phyloP scores from a whole-genome alignment of 1,140 invertebrate genomes.

The Ceratosolen solmsi region DNA sequence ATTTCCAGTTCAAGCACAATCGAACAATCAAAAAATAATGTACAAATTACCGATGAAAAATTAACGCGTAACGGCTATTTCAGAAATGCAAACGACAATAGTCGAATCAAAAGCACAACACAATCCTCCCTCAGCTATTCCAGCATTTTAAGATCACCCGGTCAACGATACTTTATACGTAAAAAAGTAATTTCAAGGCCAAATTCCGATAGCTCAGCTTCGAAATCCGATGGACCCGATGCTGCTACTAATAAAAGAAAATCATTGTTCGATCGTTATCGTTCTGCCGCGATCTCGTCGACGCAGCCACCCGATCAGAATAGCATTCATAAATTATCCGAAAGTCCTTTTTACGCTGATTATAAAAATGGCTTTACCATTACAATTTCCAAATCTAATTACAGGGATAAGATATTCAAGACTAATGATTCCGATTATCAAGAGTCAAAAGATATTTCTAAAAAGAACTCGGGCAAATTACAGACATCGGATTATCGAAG shows the following conservation, averaged over 20 bases:
- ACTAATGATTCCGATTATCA: conserved; percentile 8
- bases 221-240: conserved; percentile 37
- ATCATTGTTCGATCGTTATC: conserved; percentile 60
- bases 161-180: conserved; percentile 61
- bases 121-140: conserved; percentile 44
- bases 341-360: not conserved
- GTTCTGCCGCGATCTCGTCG: conserved; percentile 51
- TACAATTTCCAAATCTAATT: not conserved
- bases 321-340: not conserved
- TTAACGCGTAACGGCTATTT: not conserved
- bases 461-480: conserved; percentile 53
- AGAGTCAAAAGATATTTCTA: conserved; percentile 40
- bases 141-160: conserved; percentile 51
- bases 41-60: not conserved
- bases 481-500: conserved; percentile 54
- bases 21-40: not conserved
- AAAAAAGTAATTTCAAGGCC: conserved; percentile 53
- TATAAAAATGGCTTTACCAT: not conserved
- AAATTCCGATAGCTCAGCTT: not conserved
- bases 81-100: conserved; percentile 18
- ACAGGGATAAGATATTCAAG: not conserved
- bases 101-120: conserved; percentile 32
- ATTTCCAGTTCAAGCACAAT: not conserved
- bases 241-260: conserved; percentile 57
- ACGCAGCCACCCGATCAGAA: conserved; percentile 30